phyloP scores from a whole-genome alignment of 2,888 invertebrate genomes.

The Apoderus coryli region DNA sequence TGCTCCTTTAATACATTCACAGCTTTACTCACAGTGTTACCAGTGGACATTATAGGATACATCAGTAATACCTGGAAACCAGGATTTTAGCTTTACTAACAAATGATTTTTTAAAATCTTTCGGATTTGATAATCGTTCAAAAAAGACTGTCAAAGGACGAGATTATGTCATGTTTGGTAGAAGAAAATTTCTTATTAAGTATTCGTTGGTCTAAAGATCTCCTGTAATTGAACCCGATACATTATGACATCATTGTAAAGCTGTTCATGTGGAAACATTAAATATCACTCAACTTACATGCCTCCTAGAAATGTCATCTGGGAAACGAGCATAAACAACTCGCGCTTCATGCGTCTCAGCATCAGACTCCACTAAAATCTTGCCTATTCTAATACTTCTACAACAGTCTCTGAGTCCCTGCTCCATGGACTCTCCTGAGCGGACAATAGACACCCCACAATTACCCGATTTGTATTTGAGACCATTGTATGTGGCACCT shows the following conservation, averaged over 20 bases:
- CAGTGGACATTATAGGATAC: constrained; percentile 99
- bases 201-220: too few relatives aligned
- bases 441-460: constrained; percentile 85
- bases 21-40: constrained; percentile 89
- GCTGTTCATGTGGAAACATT: too few relatives aligned
- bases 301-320: constrained; percentile 79
- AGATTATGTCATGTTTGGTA: too few relatives aligned
- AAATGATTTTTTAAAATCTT: too few relatives aligned
- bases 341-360: constrained; percentile 89
- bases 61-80: constrained; percentile 62
- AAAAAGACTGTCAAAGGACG: too few relatives aligned
- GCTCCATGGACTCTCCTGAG: constrained; percentile 46
- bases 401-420: constrained; percentile 87
- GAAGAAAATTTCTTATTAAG: too few relatives aligned
- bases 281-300: constrained; percentile 27
- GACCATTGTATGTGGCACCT: constrained; percentile 75
- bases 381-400: constrained; percentile 97
- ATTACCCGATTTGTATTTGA: constrained; percentile 93
- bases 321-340: constrained; percentile 97
- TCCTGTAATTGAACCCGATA: too few relatives aligned
- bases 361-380: constrained; percentile 92
- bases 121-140: too few relatives aligned
- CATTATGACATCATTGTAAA: too few relatives aligned
- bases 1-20: constrained; percentile 90
- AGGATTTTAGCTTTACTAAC: constrained; percentile 3